Evolutionary conservation across 2,888 invertebrate species (phyloP).

Genomic region (Caenorhabditis drosophilae): DNA sequence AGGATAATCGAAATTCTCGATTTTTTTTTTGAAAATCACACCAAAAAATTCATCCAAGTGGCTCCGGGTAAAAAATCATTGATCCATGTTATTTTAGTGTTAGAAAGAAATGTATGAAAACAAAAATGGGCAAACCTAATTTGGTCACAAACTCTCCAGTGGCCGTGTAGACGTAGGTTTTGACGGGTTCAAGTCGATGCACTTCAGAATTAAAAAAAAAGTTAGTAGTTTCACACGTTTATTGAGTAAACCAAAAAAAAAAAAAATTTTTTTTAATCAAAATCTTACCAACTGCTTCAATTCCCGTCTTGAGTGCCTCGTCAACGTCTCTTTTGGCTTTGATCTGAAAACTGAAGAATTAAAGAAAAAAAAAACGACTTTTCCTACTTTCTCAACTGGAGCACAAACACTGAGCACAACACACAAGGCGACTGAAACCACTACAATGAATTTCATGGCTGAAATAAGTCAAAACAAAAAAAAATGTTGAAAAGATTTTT

Average conservation of each 20-base stretch:
- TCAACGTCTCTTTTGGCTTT: neutral
- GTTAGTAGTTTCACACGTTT: neutral
- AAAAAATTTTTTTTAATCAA: neutral
- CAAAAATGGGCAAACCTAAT: slow-evolving; percentile 28
- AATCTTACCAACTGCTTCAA: slow-evolving; percentile 1
- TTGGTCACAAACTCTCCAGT: slow-evolving; percentile 45
- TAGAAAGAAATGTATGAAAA: slow-evolving; percentile 6
- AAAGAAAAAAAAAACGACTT: no score
- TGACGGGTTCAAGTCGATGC: slow-evolving; percentile 34
- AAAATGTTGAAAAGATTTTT: no score
- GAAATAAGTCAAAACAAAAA: no score
- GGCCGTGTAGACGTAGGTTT: slow-evolving; percentile 51
- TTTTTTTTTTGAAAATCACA: slow-evolving; percentile 3
- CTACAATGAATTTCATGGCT: no score
- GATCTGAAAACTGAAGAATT: no score
- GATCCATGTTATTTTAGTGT: slow-evolving; percentile 2
- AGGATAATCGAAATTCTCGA: slow-evolving; percentile 6
- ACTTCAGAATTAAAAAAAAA: neutral
- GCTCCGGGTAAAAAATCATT: neutral
- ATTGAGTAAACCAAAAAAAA: neutral
- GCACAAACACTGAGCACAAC: no score
- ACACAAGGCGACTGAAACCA: no score
- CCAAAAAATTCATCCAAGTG: neutral
- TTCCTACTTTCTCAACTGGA: no score
- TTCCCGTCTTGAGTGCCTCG: neutral